Evolutionary conservation across 2,797 vertebrate species (phyloP).

Genomic region (Morelia viridis): DNA sequence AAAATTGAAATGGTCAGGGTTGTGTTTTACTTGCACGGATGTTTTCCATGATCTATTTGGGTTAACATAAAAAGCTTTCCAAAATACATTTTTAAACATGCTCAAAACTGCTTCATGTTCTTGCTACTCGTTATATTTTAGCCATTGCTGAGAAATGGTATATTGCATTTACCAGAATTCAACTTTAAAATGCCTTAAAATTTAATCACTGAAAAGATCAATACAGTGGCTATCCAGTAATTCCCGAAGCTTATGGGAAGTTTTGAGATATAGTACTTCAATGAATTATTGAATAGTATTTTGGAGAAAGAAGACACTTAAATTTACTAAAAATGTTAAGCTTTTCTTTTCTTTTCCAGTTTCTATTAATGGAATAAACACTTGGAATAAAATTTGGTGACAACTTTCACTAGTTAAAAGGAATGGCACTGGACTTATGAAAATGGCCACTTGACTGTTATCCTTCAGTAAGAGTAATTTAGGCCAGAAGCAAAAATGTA

Average conservation of each 20-base stretch:
- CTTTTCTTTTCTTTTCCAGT: slow-evolving; percentile 52
- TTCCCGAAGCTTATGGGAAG: slow-evolving; percentile 62
- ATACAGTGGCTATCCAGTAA: slow-evolving; percentile 66
- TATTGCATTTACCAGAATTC: slow-evolving; percentile 48
- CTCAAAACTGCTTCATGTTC: slow-evolving; percentile 48
- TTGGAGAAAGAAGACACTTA: slow-evolving; percentile 62
- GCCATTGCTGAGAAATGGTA: slow-evolving; percentile 34
- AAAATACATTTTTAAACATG: slow-evolving; percentile 40
- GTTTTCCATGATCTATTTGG: slow-evolving; percentile 45
- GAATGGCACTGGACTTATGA: slow-evolving; percentile 2
- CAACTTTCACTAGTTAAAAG: slow-evolving; percentile 17
- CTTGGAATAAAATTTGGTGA: slow-evolving; percentile 26
- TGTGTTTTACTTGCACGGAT: slow-evolving; percentile 43
- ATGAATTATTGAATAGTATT: slow-evolving; percentile 73
- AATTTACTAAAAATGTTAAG: slow-evolving; percentile 64
- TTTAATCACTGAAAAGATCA: slow-evolving; percentile 64
- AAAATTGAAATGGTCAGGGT: slow-evolving; percentile 26
- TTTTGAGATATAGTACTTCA: slow-evolving; percentile 68
- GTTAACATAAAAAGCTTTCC: slow-evolving; percentile 34
- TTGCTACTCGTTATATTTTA: not conserved
- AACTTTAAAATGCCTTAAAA: slow-evolving; percentile 57
- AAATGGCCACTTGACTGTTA: slow-evolving; percentile 5
- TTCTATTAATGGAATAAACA: slow-evolving; percentile 62
- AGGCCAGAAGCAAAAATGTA: slow-evolving; percentile 71
- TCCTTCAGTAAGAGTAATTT: slow-evolving; percentile 51